Conservation (phyloP, 2,113 vertebrate genomes). For the Seriola dumerili region DNA sequence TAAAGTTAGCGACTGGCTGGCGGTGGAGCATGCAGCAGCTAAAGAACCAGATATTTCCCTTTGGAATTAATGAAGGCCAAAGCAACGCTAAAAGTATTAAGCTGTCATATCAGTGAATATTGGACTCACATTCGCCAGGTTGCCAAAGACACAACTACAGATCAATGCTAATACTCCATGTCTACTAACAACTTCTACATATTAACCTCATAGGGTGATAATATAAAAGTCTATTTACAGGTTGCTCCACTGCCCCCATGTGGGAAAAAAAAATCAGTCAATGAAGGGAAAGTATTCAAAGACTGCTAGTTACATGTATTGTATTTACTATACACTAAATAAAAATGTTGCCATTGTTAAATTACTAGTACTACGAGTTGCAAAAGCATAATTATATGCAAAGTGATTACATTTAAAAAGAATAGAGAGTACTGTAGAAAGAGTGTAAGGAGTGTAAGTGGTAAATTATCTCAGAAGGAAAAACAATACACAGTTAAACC, state of each 20-base stretch:
- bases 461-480: constrained; percentile 34
- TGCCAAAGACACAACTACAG: too few relatives aligned
- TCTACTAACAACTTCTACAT: background rate
- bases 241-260: background rate
- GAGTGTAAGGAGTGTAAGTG: background rate
- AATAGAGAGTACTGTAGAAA: constrained; percentile 13
- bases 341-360: too few relatives aligned
- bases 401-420: background rate
- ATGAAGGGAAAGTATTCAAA: background rate
- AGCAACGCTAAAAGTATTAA: background rate
- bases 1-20: background rate
- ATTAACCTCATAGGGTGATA: background rate
- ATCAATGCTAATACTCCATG: too few relatives aligned
- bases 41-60: background rate
- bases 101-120: too few relatives aligned
- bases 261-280: background rate
- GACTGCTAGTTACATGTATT: background rate
- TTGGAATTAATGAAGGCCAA: background rate
- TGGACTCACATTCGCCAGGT: too few relatives aligned
- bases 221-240: background rate
- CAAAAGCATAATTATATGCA: background rate
- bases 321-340: too few relatives aligned
- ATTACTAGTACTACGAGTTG: too few relatives aligned
- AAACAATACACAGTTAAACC: constrained; percentile 46
- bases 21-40: background rate